Conservation (phyloP, 2,113 vertebrate species). For the Sakesphorus luctuosus region DNA sequence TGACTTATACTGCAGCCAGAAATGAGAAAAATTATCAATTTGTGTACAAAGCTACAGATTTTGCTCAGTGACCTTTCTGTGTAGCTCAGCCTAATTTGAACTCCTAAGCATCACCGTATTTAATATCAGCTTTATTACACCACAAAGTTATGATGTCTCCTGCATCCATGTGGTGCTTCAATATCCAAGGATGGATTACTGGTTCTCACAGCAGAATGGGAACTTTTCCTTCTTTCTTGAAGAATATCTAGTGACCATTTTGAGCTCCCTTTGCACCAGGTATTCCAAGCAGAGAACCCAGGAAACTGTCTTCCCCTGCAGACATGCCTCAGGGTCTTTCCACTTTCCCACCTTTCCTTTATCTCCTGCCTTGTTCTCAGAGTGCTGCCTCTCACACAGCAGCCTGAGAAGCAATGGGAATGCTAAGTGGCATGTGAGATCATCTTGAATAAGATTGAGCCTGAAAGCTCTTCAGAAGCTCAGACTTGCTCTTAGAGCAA, state of each 20-base stretch:
- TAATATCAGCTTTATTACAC: background rate
- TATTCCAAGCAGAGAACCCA: background rate
- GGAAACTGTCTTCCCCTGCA: background rate
- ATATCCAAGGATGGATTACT: background rate
- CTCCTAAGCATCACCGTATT: background rate
- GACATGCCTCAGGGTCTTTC: background rate
- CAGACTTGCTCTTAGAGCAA: background rate
- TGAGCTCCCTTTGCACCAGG: background rate
- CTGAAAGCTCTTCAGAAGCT: constrained; percentile 44
- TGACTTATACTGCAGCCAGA: background rate
- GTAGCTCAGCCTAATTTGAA: background rate
- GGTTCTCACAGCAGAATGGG: background rate
- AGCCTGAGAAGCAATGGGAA: background rate
- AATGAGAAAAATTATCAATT: background rate
- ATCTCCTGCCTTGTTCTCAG: background rate
- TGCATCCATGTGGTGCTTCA: background rate
- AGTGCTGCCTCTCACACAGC: background rate
- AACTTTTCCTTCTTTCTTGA: background rate
- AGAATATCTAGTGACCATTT: background rate
- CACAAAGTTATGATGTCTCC: background rate
- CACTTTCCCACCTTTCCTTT: background rate
- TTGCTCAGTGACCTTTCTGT: background rate
- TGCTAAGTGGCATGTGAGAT: constrained; percentile 39
- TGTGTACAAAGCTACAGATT: background rate
- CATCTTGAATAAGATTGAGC: constrained; percentile 26